Evolutionary conservation across 37 sponge, comb jelly and placozoan species (phyloP).

Genomic region (Hexactinellida sp.): DNA sequence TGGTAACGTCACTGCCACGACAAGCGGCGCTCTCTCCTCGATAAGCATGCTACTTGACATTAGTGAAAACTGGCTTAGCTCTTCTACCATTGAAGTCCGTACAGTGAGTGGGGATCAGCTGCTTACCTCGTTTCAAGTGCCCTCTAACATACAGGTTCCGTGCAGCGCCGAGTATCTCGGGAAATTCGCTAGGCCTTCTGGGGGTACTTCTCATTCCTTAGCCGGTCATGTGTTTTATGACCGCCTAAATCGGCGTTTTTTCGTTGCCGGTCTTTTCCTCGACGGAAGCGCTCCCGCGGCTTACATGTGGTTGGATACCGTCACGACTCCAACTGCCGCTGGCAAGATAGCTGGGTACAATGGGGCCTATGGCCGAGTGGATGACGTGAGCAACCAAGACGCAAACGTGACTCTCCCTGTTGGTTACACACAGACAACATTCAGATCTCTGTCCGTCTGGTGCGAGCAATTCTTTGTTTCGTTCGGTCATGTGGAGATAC

Average conservation of each 20-base stretch:
- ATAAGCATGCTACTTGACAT: not conserved
- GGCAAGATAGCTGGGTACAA: not conserved
- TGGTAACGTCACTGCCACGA: not conserved
- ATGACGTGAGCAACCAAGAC: not conserved
- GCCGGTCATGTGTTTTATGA: conserved; percentile 1
- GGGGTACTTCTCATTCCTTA: not conserved
- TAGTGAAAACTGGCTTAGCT: not conserved
- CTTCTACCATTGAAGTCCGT: not conserved
- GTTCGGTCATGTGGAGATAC: not conserved
- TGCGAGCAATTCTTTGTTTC: not conserved
- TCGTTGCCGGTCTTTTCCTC: not conserved
- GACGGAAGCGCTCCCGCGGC: not conserved
- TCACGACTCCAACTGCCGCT: not conserved
- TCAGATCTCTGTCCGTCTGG: not conserved
- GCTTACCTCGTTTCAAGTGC: not conserved
- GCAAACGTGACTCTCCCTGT: not conserved
- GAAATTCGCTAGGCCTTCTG: not conserved
- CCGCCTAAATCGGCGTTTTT: not conserved
- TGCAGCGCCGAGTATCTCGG: not conserved
- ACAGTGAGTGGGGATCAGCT: not conserved
- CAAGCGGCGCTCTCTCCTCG: not conserved
- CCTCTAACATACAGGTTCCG: not conserved
- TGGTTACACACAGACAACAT: not conserved
- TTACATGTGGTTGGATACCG: not conserved
- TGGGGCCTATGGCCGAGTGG: not conserved